Conservation (phyloP, 1,140 invertebrate species). For the Macrobrachium nipponense region DNA sequence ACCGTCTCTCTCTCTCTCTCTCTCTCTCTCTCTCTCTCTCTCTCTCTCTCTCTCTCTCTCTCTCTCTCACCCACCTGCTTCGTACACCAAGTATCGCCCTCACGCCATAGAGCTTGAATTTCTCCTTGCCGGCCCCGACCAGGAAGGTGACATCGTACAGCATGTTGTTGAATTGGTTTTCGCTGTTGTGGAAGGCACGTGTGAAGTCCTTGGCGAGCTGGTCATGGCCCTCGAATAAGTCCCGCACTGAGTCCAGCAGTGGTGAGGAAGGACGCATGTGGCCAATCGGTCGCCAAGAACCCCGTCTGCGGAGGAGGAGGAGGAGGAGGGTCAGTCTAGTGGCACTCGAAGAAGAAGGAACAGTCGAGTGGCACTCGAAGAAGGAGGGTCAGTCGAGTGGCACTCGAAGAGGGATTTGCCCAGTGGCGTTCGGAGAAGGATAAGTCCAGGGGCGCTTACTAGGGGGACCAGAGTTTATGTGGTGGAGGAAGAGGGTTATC, state of each 20-base stretch:
- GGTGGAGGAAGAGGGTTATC: no score
- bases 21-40: slow-evolving; percentile 2
- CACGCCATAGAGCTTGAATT: slow-evolving; percentile 89
- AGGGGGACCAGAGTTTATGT: not conserved
- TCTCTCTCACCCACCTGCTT: slow-evolving; percentile 75
- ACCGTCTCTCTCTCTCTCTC: not conserved
- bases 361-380: no score
- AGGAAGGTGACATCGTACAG: slow-evolving; percentile 92
- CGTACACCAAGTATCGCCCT: slow-evolving; percentile 90
- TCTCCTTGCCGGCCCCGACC: slow-evolving; percentile 90
- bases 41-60: slow-evolving; percentile 10
- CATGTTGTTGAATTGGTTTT: slow-evolving; percentile 78
- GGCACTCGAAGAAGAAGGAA: no score
- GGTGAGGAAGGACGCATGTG: slow-evolving; percentile 93
- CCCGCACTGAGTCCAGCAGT: slow-evolving; percentile 88
- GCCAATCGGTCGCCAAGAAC: slow-evolving; percentile 93
- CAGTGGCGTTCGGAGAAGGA: no score
- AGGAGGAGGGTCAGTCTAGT: no score
- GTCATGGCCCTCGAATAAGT: slow-evolving; percentile 94
- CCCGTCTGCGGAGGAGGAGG: slow-evolving; percentile 71
- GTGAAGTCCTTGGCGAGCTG: slow-evolving; percentile 93
- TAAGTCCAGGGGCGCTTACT: not conserved
- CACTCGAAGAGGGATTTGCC: not conserved
- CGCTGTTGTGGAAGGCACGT: slow-evolving; percentile 84
- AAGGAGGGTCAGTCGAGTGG: no score